These are phyloP conservation scores for Masnerella sp. DNA, from an alignment of 2,888 invertebrate genomes.

Conservation along the genomic window DNA sequence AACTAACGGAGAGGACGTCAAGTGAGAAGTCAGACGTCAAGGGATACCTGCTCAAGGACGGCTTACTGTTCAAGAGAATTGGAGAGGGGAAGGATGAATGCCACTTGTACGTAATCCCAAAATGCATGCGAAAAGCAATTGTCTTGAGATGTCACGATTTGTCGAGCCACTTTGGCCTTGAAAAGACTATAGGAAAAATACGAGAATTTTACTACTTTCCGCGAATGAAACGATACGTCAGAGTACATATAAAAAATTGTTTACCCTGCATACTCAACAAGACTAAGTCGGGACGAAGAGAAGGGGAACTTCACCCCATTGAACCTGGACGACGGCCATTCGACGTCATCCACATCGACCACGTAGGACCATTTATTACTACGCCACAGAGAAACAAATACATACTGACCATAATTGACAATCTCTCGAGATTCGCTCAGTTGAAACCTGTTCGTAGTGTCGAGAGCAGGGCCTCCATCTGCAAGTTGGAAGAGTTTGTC, in stretches of 20 bases:
- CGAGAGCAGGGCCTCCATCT: not conserved
- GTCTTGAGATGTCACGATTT: slow-evolving; percentile 56
- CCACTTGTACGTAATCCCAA: slow-evolving; percentile 35
- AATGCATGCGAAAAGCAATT: slow-evolving; percentile 30
- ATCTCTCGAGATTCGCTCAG: slow-evolving; percentile 11
- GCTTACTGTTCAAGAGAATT: not conserved
- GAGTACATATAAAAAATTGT: slow-evolving; percentile 58
- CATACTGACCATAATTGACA: slow-evolving; percentile 55
- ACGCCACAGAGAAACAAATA: slow-evolving; percentile 44
- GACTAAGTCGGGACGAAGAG: slow-evolving; percentile 36
- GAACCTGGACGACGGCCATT: slow-evolving; percentile 58
- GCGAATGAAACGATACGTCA: slow-evolving; percentile 31
- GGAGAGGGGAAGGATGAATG: not conserved
- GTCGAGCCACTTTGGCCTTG: slow-evolving; percentile 33
- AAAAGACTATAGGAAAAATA: slow-evolving; percentile 30
- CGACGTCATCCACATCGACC: slow-evolving; percentile 55
- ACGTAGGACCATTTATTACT: slow-evolving; percentile 56
- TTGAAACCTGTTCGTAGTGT: not conserved
- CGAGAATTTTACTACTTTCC: slow-evolving; percentile 59
- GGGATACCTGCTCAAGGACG: not conserved
- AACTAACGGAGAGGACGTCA: not conserved
- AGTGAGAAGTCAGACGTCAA: not conserved
- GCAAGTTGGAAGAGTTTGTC: not conserved
- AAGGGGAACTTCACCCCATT: slow-evolving; percentile 62
- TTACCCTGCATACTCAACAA: slow-evolving; percentile 54